A percentile compares a stretch with the other conserved stretches of the same genome.
Conservation (phyloP, 2,888 invertebrate genomes). For the Drosophila merina region DNA sequence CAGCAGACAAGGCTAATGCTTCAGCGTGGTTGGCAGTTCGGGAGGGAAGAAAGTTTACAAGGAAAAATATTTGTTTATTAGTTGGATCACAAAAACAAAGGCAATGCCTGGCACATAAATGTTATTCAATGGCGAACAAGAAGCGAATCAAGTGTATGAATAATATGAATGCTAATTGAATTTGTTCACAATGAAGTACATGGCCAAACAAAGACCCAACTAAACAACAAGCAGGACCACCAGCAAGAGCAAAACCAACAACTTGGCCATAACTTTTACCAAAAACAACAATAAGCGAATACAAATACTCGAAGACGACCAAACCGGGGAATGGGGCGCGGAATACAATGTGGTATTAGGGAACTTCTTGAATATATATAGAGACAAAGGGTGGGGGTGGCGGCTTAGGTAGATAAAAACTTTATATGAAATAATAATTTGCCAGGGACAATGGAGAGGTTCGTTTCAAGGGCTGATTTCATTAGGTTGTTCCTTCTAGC, state of each 20-base stretch:
- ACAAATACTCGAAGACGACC: constrained; percentile 42
- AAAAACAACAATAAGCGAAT: constrained; percentile 44
- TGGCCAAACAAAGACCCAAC: constrained; percentile 52
- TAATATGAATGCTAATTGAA: constrained; percentile 80
- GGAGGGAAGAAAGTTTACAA: constrained; percentile 54
- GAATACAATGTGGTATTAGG: constrained; percentile 27
- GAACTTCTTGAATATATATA: constrained; percentile 22
- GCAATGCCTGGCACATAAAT: constrained; percentile 67
- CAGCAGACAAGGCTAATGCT: constrained; percentile 20
- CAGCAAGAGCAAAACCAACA: constrained; percentile 65
- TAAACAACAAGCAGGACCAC: constrained; percentile 27
- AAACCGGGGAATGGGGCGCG: constrained; percentile 5
- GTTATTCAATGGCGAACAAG: constrained; percentile 62
- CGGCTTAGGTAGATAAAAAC: constrained; percentile 38
- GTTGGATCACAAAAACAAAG: constrained; percentile 45
- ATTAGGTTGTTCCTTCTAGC: constrained; percentile 19
- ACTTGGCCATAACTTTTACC: constrained; percentile 43
- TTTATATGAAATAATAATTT: constrained; percentile 49
- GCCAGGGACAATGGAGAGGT: constrained; percentile 9
- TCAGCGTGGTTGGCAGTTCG: constrained; percentile 5
- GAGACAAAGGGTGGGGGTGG: neutral
- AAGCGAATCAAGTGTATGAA: constrained; percentile 74
- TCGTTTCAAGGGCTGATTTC: constrained; percentile 21
- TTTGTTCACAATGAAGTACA: constrained; percentile 65
- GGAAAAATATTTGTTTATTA: constrained; percentile 75